Conservation (phyloP, 2,797 vertebrate genomes). For the Clarias laeviceps region DNA sequence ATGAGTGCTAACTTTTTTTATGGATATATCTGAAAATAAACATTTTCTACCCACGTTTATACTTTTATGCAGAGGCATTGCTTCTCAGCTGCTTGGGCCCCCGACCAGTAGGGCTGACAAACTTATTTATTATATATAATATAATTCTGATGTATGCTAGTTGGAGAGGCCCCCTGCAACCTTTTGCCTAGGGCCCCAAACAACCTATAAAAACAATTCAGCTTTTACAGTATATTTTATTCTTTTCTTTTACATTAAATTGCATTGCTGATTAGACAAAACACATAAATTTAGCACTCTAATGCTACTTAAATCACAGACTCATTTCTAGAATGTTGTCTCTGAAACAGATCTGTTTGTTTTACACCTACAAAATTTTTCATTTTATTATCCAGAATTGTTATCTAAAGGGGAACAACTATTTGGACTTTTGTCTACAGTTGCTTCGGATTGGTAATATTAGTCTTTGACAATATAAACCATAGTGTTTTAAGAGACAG, state of each 20-base stretch:
- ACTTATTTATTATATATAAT: no score
- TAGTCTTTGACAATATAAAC: not conserved
- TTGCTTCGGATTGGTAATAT: not conserved
- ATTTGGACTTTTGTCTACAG: not conserved
- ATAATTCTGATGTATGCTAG: no score
- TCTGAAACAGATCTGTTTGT: not conserved
- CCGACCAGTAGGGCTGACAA: no score
- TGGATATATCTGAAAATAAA: not conserved
- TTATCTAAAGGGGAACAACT: not conserved
- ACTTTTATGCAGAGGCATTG: no score
- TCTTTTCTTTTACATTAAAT: not conserved
- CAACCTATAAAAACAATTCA: no score
- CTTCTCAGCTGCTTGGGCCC: no score
- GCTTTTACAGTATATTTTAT: not conserved
- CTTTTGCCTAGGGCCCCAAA: no score
- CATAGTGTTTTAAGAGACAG: not conserved
- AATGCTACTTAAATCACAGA: not conserved
- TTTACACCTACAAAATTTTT: not conserved
- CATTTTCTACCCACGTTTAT: not conserved
- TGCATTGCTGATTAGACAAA: not conserved
- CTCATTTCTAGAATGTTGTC: not conserved
- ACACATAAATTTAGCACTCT: not conserved
- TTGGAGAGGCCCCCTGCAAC: no score
- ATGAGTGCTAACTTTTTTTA: not conserved
- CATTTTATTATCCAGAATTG: not conserved